Percentiles rank a stretch among this genome's conserved stretches.
These are phyloP conservation scores for Phaedon cochleariae DNA, from an alignment of 2,888 invertebrate genomes.

Conservation along the genomic window DNA sequence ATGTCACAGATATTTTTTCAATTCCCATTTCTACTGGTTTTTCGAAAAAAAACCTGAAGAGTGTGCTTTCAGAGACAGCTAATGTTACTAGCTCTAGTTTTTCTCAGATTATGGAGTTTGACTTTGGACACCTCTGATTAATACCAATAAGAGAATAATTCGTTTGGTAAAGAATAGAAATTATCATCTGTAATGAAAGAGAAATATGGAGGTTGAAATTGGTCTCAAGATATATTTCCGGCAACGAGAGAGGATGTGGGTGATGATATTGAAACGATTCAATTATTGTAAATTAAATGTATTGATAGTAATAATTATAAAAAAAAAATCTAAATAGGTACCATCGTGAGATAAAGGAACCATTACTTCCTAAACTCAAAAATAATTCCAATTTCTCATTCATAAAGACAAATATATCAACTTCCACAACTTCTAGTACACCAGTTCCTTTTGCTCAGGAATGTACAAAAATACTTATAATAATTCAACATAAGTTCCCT, in stretches of 20 bases:
- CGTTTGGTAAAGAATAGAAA: too few species aligned
- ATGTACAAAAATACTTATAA: neutral
- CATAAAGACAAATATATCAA: neutral
- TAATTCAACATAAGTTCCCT: neutral
- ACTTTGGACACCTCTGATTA: too few species aligned
- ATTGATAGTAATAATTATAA: constrained; percentile 12
- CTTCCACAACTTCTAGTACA: neutral
- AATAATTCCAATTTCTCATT: neutral
- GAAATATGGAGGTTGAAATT: too few species aligned
- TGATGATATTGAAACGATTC: neutral
- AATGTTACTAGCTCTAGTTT: too few species aligned
- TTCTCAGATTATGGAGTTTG: too few species aligned
- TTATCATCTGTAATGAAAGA: too few species aligned
- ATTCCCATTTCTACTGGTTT: too few species aligned
- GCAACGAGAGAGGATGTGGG: neutral
- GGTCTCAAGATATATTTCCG: neutral
- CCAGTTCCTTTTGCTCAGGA: constrained; percentile 1
- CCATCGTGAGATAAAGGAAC: neutral
- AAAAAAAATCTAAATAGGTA: neutral
- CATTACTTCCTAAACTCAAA: neutral
- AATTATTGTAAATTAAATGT: neutral
- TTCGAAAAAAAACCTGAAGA: too few species aligned
- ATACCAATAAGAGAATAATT: too few species aligned
- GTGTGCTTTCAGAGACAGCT: too few species aligned
- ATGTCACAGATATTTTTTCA: too few species aligned